phyloP scores from a whole-genome alignment of 1,140 invertebrate genomes.

The Oncopodura yosiiana region DNA sequence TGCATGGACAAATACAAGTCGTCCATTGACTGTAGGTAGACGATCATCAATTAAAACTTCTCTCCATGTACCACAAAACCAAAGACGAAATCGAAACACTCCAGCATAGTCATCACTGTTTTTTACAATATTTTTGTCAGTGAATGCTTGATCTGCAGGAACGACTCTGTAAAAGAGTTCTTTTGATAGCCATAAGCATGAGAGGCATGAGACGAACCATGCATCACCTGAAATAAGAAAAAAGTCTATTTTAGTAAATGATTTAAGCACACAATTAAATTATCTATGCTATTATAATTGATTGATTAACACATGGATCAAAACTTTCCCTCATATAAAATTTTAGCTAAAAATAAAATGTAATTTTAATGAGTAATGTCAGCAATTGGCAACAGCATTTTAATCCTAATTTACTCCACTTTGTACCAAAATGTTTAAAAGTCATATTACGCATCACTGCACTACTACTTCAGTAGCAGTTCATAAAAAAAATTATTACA shows the following conservation, averaged over 20 bases:
- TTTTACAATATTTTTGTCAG: slow-evolving; percentile 44
- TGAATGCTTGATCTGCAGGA: slow-evolving; percentile 82
- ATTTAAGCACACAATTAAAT: slow-evolving; percentile 1
- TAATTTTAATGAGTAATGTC: background rate
- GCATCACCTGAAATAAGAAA: slow-evolving; percentile 60
- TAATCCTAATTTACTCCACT: no score
- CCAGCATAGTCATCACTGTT: slow-evolving; percentile 54
- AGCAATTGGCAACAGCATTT: background rate
- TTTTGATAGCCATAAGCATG: slow-evolving; percentile 70
- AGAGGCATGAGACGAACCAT: slow-evolving; percentile 82
- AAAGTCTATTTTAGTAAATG: slow-evolving; percentile 1
- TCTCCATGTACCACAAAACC: slow-evolving; percentile 93
- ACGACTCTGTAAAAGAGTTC: slow-evolving; percentile 91
- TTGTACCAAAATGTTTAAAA: no score
- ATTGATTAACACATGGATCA: no score
- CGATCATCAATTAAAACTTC: slow-evolving; percentile 93
- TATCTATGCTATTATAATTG: no score
- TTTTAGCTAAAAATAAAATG: no score
- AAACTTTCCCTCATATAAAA: no score
- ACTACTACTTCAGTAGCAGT: no score
- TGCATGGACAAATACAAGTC: slow-evolving; percentile 84
- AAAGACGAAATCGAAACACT: slow-evolving; percentile 84
- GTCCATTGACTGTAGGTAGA: slow-evolving; percentile 82
- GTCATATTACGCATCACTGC: no score
- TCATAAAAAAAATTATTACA: no score